Evolutionary conservation across 2,113 vertebrate species (phyloP).

Genomic region (Tragulus kanchil): DNA sequence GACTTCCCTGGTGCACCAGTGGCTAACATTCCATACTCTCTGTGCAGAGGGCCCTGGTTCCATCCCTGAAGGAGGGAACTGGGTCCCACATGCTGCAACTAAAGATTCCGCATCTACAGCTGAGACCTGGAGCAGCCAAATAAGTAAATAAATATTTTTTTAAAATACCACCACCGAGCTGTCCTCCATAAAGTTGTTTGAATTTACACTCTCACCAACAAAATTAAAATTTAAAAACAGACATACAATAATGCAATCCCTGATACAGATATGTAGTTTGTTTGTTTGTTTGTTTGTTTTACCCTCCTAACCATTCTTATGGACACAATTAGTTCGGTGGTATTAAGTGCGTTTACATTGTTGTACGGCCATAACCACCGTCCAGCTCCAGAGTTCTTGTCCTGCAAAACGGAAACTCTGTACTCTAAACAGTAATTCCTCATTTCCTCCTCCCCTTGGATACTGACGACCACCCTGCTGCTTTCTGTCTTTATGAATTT

Average conservation of each 20-base stretch:
- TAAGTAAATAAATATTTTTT: neutral
- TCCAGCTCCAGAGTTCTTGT: neutral
- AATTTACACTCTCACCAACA: constrained; percentile 1
- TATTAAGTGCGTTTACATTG: neutral
- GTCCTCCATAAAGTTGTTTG: neutral
- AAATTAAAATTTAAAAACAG: constrained; percentile 21
- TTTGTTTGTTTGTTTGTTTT: neutral
- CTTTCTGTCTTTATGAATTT: constrained; percentile 8
- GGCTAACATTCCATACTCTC: neutral
- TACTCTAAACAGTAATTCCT: neutral
- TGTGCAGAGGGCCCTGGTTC: neutral
- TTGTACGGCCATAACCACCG: neutral
- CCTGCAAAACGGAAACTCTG: neutral
- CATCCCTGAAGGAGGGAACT: neutral
- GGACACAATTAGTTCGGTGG: neutral
- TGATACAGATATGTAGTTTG: neutral
- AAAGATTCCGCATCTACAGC: neutral
- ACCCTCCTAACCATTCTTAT: neutral
- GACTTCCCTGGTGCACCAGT: neutral
- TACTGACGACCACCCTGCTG: neutral
- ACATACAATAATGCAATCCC: neutral
- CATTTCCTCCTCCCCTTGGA: neutral
- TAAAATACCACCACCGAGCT: neutral
- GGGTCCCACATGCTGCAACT: neutral
- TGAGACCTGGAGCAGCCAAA: neutral